Conservation (phyloP, 2,113 vertebrate genomes). For the Cairina moschata region DNA sequence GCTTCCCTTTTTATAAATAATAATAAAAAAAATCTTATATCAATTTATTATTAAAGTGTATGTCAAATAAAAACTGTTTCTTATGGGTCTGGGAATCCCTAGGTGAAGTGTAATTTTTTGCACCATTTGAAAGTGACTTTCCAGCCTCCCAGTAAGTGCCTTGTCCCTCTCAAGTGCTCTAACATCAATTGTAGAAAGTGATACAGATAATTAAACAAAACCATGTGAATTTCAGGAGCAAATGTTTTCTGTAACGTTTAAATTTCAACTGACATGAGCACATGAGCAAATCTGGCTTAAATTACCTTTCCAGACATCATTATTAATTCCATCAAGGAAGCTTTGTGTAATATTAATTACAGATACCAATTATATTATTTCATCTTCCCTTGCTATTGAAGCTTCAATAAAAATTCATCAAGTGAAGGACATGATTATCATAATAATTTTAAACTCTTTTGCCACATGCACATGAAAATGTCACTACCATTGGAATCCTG, state of each 20-base stretch:
- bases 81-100: conserved; percentile 3
- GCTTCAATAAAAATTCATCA: conserved; percentile 77
- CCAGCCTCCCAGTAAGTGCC: background rate
- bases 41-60: conserved; percentile 58
- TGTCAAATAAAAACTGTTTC: conserved; percentile 50
- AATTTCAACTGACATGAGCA: conserved; percentile 73
- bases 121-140: conserved; percentile 59
- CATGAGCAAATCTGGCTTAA: conserved; percentile 75
- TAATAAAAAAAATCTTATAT: conserved; percentile 22
- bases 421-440: conserved; percentile 72
- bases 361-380: conserved; percentile 75
- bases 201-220: conserved; percentile 77
- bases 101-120: background rate
- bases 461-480: background rate
- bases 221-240: conserved; percentile 69
- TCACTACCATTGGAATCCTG: conserved; percentile 6
- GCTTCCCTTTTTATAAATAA: conserved; percentile 42
- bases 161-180: conserved; percentile 55
- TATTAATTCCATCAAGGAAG: conserved; percentile 79
- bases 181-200: conserved; percentile 56
- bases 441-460: conserved; percentile 64
- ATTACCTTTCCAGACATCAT: conserved; percentile 75
- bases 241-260: conserved; percentile 72
- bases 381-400: conserved; percentile 75
- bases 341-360: conserved; percentile 77